phyloP scores from a whole-genome alignment of 2,797 vertebrate genomes.

The Rhinichthys osculus region DNA sequence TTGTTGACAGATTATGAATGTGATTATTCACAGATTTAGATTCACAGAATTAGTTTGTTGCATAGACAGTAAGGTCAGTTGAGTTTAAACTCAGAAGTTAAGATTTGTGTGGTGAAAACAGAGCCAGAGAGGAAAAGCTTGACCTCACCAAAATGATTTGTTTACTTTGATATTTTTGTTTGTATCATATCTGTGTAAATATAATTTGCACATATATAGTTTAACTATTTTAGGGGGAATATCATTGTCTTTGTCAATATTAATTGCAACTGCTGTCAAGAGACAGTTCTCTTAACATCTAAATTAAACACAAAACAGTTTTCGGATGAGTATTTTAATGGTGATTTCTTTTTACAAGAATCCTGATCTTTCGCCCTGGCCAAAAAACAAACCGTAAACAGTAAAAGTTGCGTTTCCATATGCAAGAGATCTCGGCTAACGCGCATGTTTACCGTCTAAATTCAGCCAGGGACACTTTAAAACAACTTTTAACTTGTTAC shows the following conservation, averaged over 20 bases:
- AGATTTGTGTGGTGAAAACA: conserved; percentile 3
- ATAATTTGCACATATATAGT: background rate
- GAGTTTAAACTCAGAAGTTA: background rate
- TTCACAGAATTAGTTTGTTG: background rate
- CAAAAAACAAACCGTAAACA: conserved; percentile 13
- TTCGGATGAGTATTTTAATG: conserved; percentile 13
- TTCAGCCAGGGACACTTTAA: conserved; percentile 45
- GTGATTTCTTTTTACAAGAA: conserved; percentile 33
- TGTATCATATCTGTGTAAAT: conserved; percentile 12
- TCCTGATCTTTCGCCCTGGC: conserved; percentile 24
- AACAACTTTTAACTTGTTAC: conserved; percentile 51
- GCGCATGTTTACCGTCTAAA: conserved; percentile 34
- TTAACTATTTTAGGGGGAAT: background rate
- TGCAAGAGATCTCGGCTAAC: conserved; percentile 23
- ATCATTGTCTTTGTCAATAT: conserved; percentile 7
- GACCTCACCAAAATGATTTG: conserved; percentile 47
- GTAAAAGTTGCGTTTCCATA: conserved; percentile 22
- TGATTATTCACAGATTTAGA: conserved; percentile 3
- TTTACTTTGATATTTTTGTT: conserved; percentile 13
- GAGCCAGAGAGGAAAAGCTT: conserved; percentile 35
- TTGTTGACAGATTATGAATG: background rate
- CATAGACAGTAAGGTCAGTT: conserved; percentile 13
- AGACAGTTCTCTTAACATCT: conserved; percentile 26
- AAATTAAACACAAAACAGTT: conserved; percentile 12
- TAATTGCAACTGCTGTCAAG: conserved; percentile 1